These are phyloP conservation scores for Falco concolor DNA, from an alignment of 2,797 vertebrate species.

Conservation along the genomic window DNA sequence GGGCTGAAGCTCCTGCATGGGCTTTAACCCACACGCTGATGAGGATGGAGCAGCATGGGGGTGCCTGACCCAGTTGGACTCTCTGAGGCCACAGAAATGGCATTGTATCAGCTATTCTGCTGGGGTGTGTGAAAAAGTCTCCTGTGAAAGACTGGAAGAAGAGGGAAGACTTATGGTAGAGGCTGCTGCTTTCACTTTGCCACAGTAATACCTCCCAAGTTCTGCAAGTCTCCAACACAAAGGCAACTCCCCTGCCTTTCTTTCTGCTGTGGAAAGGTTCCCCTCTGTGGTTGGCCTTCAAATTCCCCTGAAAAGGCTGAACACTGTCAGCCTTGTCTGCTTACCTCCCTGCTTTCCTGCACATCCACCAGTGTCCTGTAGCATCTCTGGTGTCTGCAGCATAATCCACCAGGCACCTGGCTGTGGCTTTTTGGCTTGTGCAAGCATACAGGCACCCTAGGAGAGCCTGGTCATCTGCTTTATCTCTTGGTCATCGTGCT, in stretches of 20 bases:
- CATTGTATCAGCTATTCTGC: not conserved
- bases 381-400: not conserved
- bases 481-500: rapidly evolving
- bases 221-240: not conserved
- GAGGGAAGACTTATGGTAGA: not conserved
- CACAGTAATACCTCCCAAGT: not conserved
- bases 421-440: rapidly evolving
- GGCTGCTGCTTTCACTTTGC: not conserved
- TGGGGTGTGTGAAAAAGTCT: not conserved
- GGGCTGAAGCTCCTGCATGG: not conserved
- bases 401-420: not conserved
- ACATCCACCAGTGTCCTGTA: not conserved
- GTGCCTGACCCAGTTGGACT: not conserved
- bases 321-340: not conserved
- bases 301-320: not conserved
- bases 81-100: not conserved
- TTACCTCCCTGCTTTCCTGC: not conserved
- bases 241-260: not conserved
- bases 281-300: not conserved
- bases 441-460: not conserved
- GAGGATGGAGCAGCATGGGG: not conserved
- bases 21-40: not conserved
- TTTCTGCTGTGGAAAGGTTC: not conserved
- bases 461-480: not conserved
- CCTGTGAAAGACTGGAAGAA: not conserved